Evolutionary conservation across 2,888 invertebrate genomes (phyloP).

Genomic region (Drosophila mettleri): DNA sequence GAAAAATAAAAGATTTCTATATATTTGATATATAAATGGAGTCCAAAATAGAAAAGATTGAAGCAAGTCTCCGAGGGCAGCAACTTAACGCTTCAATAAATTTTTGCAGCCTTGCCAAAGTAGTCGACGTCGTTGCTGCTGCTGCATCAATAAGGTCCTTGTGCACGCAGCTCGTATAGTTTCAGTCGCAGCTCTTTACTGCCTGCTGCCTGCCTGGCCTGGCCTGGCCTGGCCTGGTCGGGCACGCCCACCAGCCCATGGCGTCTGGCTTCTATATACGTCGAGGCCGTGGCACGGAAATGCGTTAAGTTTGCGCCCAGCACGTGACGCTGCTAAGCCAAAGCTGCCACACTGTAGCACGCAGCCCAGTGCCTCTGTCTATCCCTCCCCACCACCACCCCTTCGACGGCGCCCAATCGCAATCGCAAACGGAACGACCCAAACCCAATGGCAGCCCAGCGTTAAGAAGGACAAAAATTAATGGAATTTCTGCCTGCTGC

Average conservation of each 20-base stretch:
- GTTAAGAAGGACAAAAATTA: constrained; percentile 83
- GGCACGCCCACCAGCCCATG: constrained; percentile 13
- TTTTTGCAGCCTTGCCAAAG: constrained; percentile 67
- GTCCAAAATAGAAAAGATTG: constrained; percentile 28
- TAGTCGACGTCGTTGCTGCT: constrained; percentile 25
- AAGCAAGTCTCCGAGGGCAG: constrained; percentile 70
- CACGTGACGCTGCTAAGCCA: constrained; percentile 78
- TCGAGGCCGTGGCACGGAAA: constrained; percentile 65
- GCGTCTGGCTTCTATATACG: constrained; percentile 31
- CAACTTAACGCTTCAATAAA: constrained; percentile 83
- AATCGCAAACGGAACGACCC: constrained; percentile 27
- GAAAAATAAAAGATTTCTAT: not conserved
- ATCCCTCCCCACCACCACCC: not conserved
- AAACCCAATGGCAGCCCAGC: constrained; percentile 48
- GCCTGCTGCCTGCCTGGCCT: not conserved
- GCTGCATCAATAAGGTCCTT: constrained; percentile 83
- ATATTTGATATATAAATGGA: not conserved
- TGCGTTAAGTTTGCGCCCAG: constrained; percentile 81
- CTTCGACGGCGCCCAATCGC: constrained; percentile 30
- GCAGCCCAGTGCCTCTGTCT: constrained; percentile 59
- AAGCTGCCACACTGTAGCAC: constrained; percentile 78
- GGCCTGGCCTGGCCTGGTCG: no score
- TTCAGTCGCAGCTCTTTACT: not conserved
- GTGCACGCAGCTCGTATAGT: constrained; percentile 65
- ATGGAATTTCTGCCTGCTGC: constrained; percentile 82